These are phyloP conservation scores for Busseola fusca DNA, from an alignment of 2,888 invertebrate species.

Conservation along the genomic window DNA sequence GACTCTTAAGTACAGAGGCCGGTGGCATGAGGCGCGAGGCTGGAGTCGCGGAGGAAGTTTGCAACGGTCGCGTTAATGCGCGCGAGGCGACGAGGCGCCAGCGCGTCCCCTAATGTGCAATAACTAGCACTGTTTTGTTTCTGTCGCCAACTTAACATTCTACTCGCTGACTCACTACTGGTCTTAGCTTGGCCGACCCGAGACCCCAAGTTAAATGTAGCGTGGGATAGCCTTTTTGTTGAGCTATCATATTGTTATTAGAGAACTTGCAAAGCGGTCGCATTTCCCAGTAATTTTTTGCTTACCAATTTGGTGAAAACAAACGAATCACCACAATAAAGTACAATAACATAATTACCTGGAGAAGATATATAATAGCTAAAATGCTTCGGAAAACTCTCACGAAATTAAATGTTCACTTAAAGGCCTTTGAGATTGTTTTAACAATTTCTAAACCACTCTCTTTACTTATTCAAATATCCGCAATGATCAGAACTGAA, in stretches of 20 bases:
- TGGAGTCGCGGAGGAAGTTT: constrained; percentile 71
- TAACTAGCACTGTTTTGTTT: constrained; percentile 72
- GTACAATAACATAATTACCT: constrained; percentile 42
- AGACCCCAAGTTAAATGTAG: constrained; percentile 36
- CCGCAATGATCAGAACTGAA: constrained; percentile 74
- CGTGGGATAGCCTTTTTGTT: constrained; percentile 36
- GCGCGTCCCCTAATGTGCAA: constrained; percentile 70
- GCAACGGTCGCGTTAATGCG: constrained; percentile 77
- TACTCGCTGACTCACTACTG: constrained; percentile 47
- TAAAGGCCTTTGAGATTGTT: constrained; percentile 70
- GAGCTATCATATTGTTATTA: constrained; percentile 31
- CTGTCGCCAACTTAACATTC: constrained; percentile 65
- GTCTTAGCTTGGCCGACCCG: constrained; percentile 42
- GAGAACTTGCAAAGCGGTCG: constrained; percentile 15
- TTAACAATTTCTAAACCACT: constrained; percentile 72
- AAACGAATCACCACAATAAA: constrained; percentile 14
- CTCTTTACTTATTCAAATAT: constrained; percentile 77
- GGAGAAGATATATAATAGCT: constrained; percentile 11
- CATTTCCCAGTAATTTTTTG: constrained; percentile 12
- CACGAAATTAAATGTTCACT: constrained; percentile 67
- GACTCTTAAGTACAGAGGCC: constrained; percentile 83
- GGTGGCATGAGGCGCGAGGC: constrained; percentile 65
- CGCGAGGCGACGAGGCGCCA: constrained; percentile 56
- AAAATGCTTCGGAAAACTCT: constrained; percentile 46
- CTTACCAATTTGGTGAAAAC: background rate